These are phyloP conservation scores for Drosophila parvula DNA, from an alignment of 1,140 invertebrate species.

Conservation along the genomic window DNA sequence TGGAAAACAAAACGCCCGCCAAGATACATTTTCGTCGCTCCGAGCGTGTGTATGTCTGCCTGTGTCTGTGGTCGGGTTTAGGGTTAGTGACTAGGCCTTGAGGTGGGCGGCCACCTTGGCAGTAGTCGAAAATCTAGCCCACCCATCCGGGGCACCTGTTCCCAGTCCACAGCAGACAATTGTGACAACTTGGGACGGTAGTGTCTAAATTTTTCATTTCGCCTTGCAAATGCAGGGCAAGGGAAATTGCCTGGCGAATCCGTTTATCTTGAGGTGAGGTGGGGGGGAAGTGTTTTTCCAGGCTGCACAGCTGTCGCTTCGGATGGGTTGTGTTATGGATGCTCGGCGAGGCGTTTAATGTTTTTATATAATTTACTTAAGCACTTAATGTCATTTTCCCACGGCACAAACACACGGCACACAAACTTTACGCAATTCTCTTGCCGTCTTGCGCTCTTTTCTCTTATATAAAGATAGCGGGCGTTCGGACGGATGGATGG, in stretches of 20 bases:
- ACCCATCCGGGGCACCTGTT: not conserved
- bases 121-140: conserved; percentile 57
- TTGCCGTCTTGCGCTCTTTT: conserved; percentile 39
- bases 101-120: conserved; percentile 56
- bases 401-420: conserved; percentile 29
- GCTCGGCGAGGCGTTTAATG: conserved; percentile 57
- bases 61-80: conserved; percentile 32
- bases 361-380: conserved; percentile 78
- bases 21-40: conserved; percentile 56
- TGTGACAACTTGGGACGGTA: conserved; percentile 26
- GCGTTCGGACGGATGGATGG: not conserved
- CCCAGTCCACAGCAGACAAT: not conserved
- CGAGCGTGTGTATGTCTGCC: conserved; percentile 1
- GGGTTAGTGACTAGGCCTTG: conserved; percentile 54
- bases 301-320: conserved; percentile 31
- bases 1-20: conserved; percentile 50
- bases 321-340: conserved; percentile 40
- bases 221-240: conserved; percentile 9
- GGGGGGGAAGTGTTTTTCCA: conserved; percentile 14
- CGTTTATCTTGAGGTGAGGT: conserved; percentile 26
- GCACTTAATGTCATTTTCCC: conserved; percentile 71
- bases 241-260: conserved; percentile 38
- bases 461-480: conserved; percentile 63
- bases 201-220: conserved; percentile 46
- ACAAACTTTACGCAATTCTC: conserved; percentile 72